A percentile compares a stretch with the other conserved stretches of the same genome.
These are phyloP conservation scores for Cataglyphis rosenhaueri DNA, from an alignment of 2,888 invertebrate genomes.

Conservation along the genomic window DNA sequence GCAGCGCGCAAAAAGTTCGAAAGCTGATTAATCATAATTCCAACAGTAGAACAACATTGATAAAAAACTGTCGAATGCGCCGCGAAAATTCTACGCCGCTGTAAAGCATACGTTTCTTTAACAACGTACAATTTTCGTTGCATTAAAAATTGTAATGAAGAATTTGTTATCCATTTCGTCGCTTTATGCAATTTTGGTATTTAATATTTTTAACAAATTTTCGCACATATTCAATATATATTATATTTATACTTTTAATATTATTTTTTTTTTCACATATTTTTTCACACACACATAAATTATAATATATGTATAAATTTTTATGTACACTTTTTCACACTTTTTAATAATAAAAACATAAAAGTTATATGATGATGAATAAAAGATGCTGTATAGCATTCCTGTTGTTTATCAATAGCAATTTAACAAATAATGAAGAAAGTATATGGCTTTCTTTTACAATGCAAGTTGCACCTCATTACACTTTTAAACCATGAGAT, in stretches of 20 bases:
- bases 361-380: not conserved
- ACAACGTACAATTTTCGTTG: not conserved
- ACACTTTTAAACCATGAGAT: constrained; percentile 10
- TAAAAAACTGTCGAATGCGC: constrained; percentile 29
- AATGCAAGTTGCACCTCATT: not conserved
- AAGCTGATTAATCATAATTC: constrained; percentile 31
- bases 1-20: constrained; percentile 10
- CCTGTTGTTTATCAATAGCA: constrained; percentile 15
- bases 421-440: constrained; percentile 19
- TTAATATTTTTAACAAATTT: not conserved
- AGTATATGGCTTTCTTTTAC: not conserved
- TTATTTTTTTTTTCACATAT: not conserved
- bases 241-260: not conserved
- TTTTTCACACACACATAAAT: not conserved
- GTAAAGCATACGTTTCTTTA: not conserved
- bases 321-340: not conserved
- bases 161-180: not conserved
- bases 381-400: not conserved
- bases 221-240: not conserved
- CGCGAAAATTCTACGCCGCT: not conserved
- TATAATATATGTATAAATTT: not conserved
- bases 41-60: constrained; percentile 6
- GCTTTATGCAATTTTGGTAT: not conserved
- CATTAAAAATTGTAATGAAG: not conserved
- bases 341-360: not conserved